Evolutionary conservation across 2,888 invertebrate genomes (phyloP), one percentile per base, ranked within the genome.

Genomic region (Pelosia muscerda): DNA sequence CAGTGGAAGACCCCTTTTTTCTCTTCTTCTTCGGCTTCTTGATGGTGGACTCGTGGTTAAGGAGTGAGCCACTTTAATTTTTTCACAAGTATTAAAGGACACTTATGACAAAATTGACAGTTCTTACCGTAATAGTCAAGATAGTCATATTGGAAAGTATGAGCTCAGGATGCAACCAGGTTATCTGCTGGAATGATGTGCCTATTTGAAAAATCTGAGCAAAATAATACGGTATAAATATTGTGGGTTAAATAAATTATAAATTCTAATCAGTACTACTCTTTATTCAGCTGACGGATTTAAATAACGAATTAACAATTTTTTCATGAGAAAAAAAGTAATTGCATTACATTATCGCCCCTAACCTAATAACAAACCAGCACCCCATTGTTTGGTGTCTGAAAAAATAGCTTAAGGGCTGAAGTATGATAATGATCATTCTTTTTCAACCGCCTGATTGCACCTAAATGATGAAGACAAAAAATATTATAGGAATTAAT

Each of bases 281-380:
- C 83, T 90, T 89, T 90, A 90, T 86, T 93, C 94, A 94, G 94
- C 94, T 93, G 93, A 91, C 88, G 88, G 90, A 92, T 94, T 94
- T 92, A 90, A 94, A 94, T 94, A 93, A 93, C 92, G 90, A 93
- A 86, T 91, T 90, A 88, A 86, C 82, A 73, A 74, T 77, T 89
- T 91, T 92, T 92, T 90, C 85, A 72, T 22, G 26, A 31, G 69
- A 49, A 91, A 92, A 92, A 93, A 91, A 89, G 85, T 94, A 92
- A 94, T 94, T 94, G 93, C 93, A 93, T 94, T 89, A 92, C 90
- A 94, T 94, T 95, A 94, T 94, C 94, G 93, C 94, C 94, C 94
- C 95, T 90, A 90, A 93, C 92, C 91, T 90, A 92, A 94, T 94
- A 95, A 92, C 92, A 93, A 93, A 93, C 90, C 92, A 90, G 88